Conservation (phyloP, 2,888 invertebrate species). For the Mellilla xanthometata region DNA sequence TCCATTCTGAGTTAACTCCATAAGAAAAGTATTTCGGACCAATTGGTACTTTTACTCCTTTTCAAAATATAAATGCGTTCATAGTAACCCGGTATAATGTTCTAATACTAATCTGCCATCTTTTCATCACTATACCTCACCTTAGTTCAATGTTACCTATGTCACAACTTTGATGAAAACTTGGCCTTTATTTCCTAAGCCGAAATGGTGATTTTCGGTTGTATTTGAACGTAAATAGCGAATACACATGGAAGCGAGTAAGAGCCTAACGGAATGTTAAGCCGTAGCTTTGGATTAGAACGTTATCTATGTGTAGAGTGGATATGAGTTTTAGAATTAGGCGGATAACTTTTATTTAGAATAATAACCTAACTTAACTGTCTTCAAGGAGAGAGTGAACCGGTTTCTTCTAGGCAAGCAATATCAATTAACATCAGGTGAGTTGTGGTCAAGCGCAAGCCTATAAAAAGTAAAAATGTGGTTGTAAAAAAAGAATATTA, state of each 20-base stretch:
- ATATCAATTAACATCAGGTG: no score
- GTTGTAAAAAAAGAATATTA: no score
- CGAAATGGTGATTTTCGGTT: constrained; percentile 26
- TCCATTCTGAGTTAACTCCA: no score
- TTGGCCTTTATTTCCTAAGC: background rate
- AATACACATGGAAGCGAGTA: constrained; percentile 39
- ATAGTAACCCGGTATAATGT: constrained; percentile 6
- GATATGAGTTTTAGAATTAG: no score
- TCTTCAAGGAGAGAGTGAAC: no score
- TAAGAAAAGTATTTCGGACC: no score
- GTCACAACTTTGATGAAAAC: constrained; percentile 14
- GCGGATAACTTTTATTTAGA: no score
- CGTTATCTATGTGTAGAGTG: constrained; percentile 28
- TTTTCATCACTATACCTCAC: constrained; percentile 17
- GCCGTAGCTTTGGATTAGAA: constrained; percentile 40
- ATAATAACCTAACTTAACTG: no score
- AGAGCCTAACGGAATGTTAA: constrained; percentile 38
- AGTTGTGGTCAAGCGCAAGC: no score
- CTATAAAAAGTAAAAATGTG: no score
- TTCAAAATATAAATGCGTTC: background rate
- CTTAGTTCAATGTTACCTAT: constrained; percentile 23
- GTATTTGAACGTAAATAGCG: constrained; percentile 17
- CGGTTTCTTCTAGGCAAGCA: no score
- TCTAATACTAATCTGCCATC: constrained; percentile 17
- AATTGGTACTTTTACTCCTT: background rate